These are phyloP conservation scores for Redunca redunca DNA, from an alignment of 2,113 vertebrate genomes.

Conservation along the genomic window DNA sequence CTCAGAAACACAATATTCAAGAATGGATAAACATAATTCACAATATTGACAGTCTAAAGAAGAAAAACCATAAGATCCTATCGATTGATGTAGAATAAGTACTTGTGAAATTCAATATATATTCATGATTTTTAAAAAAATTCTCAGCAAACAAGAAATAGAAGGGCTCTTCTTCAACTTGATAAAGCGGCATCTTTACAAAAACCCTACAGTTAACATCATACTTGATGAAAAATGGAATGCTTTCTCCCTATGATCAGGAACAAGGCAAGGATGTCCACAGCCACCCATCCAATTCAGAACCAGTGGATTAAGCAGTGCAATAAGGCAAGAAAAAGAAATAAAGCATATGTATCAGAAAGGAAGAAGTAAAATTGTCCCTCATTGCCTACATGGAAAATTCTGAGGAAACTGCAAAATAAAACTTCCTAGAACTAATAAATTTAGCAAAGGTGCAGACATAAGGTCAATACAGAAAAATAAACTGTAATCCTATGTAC, in stretches of 20 bases:
- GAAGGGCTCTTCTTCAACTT: background rate
- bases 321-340: conserved; percentile 45
- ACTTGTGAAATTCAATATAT: background rate
- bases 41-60: background rate
- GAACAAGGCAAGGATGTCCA: background rate
- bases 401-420: background rate
- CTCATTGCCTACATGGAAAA: background rate
- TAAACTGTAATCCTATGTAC: background rate
- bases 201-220: background rate
- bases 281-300: background rate
- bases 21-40: background rate
- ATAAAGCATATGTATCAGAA: background rate
- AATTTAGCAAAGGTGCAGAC: background rate
- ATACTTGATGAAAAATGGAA: background rate
- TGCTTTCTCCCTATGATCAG: background rate
- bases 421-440: background rate
- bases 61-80: background rate
- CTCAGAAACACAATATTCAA: background rate
- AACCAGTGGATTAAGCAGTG: background rate
- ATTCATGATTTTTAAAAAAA: background rate
- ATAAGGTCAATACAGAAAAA: background rate
- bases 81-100: background rate
- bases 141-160: background rate
- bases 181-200: background rate
- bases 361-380: background rate